These are phyloP conservation scores for Drosophila incognita DNA, from an alignment of 2,888 invertebrate species.

Conservation along the genomic window DNA sequence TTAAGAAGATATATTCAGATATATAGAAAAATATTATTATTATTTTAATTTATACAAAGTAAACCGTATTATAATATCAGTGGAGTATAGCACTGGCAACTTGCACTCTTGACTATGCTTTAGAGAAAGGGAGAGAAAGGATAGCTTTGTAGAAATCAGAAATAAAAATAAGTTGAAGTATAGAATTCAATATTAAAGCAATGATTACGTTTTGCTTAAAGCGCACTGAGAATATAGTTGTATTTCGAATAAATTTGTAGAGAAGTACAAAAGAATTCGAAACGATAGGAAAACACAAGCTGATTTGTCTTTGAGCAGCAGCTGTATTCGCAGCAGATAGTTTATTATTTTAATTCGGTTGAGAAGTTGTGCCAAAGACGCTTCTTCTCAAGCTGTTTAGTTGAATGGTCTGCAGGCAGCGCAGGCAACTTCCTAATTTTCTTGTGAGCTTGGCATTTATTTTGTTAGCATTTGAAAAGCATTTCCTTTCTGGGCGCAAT, in stretches of 20 bases:
- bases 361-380: constrained; percentile 49
- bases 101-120: background rate
- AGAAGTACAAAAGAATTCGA: constrained; percentile 38
- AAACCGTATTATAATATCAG: no score
- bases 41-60: no score
- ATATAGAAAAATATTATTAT: background rate
- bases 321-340: constrained; percentile 50
- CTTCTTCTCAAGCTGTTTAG: constrained; percentile 59
- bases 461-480: constrained; percentile 76
- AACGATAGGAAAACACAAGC: constrained; percentile 42
- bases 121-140: background rate
- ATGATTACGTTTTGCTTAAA: background rate
- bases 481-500: constrained; percentile 68
- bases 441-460: constrained; percentile 53
- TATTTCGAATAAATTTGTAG: constrained; percentile 27
- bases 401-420: constrained; percentile 39
- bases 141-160: background rate
- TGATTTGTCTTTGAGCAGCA: constrained; percentile 60
- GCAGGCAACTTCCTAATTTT: constrained; percentile 57
- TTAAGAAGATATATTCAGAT: background rate
- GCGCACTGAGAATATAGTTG: constrained; percentile 9
- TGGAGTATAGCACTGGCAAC: background rate
- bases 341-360: constrained; percentile 76
- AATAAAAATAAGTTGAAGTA: background rate
- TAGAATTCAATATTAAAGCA: background rate